Conservation (phyloP, 2,888 invertebrate genomes). For the Neoitamus cyanurus region DNA sequence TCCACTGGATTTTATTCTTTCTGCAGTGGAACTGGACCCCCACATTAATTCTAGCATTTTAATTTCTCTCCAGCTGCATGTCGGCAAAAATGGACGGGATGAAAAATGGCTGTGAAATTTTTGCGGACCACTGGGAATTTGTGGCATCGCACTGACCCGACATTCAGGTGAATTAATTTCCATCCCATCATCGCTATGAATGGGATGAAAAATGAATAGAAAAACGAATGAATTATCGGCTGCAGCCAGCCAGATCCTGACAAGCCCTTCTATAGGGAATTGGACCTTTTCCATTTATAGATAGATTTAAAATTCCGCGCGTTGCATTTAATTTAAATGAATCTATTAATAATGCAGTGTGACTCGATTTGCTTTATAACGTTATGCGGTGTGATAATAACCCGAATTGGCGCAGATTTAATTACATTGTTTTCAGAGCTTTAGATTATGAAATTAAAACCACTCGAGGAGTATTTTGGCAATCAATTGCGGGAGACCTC, state of each 20-base stretch:
- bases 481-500: background rate
- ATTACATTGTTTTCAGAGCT: background rate
- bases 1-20: background rate
- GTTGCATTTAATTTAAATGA: background rate
- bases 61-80: background rate
- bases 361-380: background rate
- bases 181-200: background rate
- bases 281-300: background rate
- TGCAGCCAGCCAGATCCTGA: background rate
- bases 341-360: background rate
- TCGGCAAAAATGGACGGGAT: background rate
- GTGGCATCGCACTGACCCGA: background rate
- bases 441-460: background rate
- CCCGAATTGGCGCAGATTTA: background rate
- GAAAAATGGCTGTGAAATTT: conserved; percentile 3
- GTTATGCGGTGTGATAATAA: background rate
- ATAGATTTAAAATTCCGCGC: background rate
- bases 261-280: background rate
- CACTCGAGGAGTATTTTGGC: background rate
- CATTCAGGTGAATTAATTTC: conserved; percentile 20
- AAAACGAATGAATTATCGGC: background rate
- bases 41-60: conserved; percentile 3
- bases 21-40: background rate
- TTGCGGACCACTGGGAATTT: background rate
- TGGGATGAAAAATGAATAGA: background rate